Evolutionary conservation across 2,113 vertebrate genomes (phyloP).

Genomic region (Tor tambroides): DNA sequence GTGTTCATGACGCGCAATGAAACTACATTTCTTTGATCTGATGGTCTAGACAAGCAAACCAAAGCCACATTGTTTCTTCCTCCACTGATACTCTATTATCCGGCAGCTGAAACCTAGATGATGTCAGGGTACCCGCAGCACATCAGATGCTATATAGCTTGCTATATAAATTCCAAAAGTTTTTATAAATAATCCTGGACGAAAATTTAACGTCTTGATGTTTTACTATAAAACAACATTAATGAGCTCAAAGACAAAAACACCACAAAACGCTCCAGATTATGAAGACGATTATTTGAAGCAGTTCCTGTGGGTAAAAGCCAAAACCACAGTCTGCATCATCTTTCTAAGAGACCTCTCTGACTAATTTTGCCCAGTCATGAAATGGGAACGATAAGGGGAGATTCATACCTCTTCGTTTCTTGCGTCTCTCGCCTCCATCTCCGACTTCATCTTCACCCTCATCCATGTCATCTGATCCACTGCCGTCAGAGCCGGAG

Average conservation of each 20-base stretch:
- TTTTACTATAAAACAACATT: neutral
- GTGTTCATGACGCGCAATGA: neutral
- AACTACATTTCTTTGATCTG: neutral
- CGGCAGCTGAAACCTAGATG: neutral
- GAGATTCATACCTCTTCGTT: slow-evolving; percentile 79
- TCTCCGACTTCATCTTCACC: slow-evolving; percentile 87
- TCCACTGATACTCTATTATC: neutral
- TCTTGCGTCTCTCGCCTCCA: slow-evolving; percentile 87
- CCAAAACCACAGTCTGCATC: neutral
- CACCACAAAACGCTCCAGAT: neutral
- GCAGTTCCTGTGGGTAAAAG: neutral
- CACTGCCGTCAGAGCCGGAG: slow-evolving; percentile 92
- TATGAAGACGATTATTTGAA: neutral
- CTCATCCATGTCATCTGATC: slow-evolving; percentile 92
- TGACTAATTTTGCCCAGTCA: neutral
- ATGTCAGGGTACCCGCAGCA: neutral
- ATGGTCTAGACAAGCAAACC: slow-evolving; percentile 15
- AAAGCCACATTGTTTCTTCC: slow-evolving; percentile 7
- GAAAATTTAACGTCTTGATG: neutral
- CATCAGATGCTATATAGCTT: neutral
- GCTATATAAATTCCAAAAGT: neutral
- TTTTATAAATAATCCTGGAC: neutral
- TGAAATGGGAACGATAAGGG: neutral
- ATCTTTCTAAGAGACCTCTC: neutral
- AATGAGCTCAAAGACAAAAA: neutral